These are phyloP conservation scores for Chaetophractus vellerosus DNA, from an alignment of 2,797 vertebrate genomes.

Conservation along the genomic window DNA sequence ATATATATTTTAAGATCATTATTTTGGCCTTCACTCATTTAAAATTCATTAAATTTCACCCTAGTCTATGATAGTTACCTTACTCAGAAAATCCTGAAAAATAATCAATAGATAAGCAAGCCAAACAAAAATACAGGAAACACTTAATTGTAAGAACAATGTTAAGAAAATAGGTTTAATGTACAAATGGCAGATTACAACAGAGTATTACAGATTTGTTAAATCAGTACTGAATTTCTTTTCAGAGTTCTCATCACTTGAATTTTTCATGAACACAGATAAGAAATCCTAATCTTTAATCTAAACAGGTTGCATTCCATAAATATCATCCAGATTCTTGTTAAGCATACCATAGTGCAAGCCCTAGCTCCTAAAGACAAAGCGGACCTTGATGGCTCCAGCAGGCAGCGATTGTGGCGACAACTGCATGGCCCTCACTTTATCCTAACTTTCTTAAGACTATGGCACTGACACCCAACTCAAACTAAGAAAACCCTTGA, in stretches of 20 bases:
- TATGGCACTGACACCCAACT: not conserved
- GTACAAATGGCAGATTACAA: constrained; percentile 20
- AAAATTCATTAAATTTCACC: constrained; percentile 36
- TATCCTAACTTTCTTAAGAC: not conserved
- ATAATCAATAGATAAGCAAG: constrained; percentile 27
- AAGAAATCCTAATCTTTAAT: not conserved
- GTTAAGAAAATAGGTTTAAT: constrained; percentile 31
- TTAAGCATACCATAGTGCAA: not conserved
- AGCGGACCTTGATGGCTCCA: not conserved
- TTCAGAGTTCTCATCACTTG: not conserved
- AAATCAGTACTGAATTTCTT: not conserved
- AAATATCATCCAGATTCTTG: not conserved
- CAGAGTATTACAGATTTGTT: constrained; percentile 7
- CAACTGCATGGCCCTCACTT: not conserved
- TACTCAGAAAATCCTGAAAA: constrained; percentile 41
- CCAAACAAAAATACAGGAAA: constrained; percentile 51
- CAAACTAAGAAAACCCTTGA: not conserved
- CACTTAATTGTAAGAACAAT: constrained; percentile 59
- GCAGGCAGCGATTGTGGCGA: not conserved
- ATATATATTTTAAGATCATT: constrained; percentile 52
- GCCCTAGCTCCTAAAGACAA: constrained; percentile 17
- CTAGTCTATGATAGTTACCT: not conserved
- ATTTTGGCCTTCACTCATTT: constrained; percentile 40
- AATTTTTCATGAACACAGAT: constrained; percentile 44
- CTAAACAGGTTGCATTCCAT: not conserved